phyloP scores from a whole-genome alignment of 64 coral and sea anemone species.

The Pachyseris speciosa region DNA sequence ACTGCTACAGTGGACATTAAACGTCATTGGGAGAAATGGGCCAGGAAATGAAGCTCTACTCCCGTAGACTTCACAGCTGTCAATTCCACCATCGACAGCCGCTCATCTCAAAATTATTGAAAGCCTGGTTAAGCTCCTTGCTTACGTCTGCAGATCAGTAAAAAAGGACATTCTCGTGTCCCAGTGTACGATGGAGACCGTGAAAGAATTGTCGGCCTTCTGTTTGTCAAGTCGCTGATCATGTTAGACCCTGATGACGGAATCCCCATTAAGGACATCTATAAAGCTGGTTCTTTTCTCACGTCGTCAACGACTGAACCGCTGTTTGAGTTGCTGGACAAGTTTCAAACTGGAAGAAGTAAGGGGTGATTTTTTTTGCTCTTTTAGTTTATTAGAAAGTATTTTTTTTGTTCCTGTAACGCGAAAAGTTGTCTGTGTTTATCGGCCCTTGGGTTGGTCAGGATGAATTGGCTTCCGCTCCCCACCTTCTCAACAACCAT shows the following conservation, averaged over 20 bases:
- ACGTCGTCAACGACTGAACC: slow-evolving; percentile 70
- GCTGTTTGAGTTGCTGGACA: slow-evolving; percentile 92
- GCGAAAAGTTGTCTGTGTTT: too few species aligned
- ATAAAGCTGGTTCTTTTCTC: slow-evolving; percentile 67
- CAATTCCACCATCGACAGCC: too few species aligned
- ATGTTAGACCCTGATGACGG: slow-evolving; percentile 83
- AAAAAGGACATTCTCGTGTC: slow-evolving; percentile 89
- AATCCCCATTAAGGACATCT: slow-evolving; percentile 78
- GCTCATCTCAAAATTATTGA: too few species aligned
- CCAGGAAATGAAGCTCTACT: too few species aligned
- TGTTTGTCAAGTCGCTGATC: slow-evolving; percentile 94
- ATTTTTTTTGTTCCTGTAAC: too few species aligned
- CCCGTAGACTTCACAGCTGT: too few species aligned
- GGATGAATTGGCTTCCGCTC: too few species aligned
- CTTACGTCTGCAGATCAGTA: slow-evolving; percentile 60
- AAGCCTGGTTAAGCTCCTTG: neutral
- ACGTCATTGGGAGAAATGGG: too few species aligned
- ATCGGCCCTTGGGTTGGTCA: too few species aligned
- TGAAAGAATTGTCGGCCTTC: slow-evolving; percentile 78
- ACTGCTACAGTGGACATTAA: too few species aligned
- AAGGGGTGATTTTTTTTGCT: neutral
- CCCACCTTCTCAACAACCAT: too few species aligned
- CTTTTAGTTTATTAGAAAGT: neutral
- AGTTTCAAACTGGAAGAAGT: slow-evolving; percentile 99
- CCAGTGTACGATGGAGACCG: slow-evolving; percentile 78